Percentiles rank a stretch among this genome's conserved stretches.
These are phyloP conservation scores for Alces alces DNA, from an alignment of 2,113 vertebrate species.

Conservation along the genomic window DNA sequence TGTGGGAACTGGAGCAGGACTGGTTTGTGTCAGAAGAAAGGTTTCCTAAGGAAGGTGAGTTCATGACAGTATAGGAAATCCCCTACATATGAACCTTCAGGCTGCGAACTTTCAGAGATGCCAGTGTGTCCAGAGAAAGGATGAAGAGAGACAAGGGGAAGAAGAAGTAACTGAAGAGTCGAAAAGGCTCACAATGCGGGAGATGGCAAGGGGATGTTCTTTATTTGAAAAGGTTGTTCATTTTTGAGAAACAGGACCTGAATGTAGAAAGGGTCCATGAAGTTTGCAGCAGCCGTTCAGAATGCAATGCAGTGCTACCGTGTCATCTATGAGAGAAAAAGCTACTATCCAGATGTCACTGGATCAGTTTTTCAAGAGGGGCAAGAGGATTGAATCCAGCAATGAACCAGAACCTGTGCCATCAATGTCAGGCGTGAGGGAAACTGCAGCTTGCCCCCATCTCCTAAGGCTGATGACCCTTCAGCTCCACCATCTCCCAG, in stretches of 20 bases:
- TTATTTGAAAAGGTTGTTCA: neutral
- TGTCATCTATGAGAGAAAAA: neutral
- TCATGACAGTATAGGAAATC: neutral
- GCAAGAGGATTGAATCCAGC: neutral
- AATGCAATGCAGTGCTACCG: fast-evolving
- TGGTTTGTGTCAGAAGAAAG: neutral
- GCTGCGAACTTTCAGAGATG: neutral
- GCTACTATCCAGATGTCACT: neutral
- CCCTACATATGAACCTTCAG: neutral
- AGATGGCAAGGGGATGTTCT: neutral
- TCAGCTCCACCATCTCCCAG: neutral
- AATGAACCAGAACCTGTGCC: neutral
- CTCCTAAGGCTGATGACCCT: neutral
- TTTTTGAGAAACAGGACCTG: neutral
- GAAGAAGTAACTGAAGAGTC: neutral
- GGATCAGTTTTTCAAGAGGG: neutral
- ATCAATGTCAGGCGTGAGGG: neutral
- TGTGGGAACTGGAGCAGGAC: neutral
- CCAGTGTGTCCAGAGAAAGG: neutral
- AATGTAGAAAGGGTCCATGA: neutral
- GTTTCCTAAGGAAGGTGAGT: neutral
- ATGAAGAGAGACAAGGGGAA: neutral
- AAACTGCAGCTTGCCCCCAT: neutral
- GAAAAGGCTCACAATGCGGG: neutral
- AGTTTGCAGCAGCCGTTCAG: neutral